phyloP scores from a whole-genome alignment of 1,140 invertebrate species.

The Philotrypesis tridentata region DNA sequence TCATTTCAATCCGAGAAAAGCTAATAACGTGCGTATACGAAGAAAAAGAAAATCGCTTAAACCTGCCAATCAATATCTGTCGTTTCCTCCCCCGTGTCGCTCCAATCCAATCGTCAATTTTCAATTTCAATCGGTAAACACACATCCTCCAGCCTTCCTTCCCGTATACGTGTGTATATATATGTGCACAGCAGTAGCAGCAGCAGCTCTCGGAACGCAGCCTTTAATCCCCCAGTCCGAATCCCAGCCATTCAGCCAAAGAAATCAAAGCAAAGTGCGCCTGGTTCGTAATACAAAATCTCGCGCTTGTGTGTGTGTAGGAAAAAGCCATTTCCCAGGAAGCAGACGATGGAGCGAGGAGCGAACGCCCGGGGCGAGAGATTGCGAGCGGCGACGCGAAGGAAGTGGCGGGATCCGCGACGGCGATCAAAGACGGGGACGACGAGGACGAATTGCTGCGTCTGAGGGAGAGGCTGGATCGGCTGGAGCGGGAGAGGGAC shows the following conservation, averaged over 20 bases:
- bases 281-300: not conserved
- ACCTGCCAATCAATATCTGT: not conserved
- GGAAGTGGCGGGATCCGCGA: not conserved
- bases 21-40: too few species aligned
- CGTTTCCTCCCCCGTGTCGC: not conserved
- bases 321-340: conserved; percentile 28
- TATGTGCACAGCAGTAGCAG: too few species aligned
- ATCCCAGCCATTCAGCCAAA: not conserved
- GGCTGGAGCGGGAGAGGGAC: conserved; percentile 20
- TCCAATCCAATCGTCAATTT: not conserved
- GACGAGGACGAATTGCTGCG: not conserved
- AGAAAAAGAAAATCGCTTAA: not conserved
- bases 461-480: not conserved
- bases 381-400: not conserved
- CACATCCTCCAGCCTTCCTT: not conserved
- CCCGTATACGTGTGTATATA: too few species aligned
- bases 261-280: not conserved
- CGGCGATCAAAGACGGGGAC: not conserved
- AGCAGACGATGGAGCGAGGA: not conserved
- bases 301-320: too few species aligned
- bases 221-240: not conserved
- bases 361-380: not conserved
- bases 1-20: not conserved
- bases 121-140: conserved; percentile 4
- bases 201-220: too few species aligned